Evolutionary conservation across 1,140 invertebrate species (phyloP), one percentile per base, ranked within the genome.

Genomic region (Panagrolaimus sp.): DNA sequence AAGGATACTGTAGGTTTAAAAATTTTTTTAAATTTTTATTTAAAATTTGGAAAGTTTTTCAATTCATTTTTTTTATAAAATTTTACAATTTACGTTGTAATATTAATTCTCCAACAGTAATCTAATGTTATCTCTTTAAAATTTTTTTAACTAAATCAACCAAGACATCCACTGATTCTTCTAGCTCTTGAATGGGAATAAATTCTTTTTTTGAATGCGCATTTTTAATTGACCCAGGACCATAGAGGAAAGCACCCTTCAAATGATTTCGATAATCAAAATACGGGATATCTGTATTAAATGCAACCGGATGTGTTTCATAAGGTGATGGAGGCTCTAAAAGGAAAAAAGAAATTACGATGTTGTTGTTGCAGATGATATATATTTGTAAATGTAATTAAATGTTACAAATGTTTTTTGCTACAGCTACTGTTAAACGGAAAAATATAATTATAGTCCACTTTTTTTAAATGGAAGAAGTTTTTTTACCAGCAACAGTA

Each of bases 271-370:
- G 57, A 7, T 57, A 57, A 9, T 66, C 53, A 57, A 72, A 78
- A 44, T 73, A 78, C 11, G 76, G 74, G 13, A 78, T 67, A 38
- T 78, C 76, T 7, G 76, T 79, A 47, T 79, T 78, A 66, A 78
- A 78, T 3, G 77, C 72, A 11, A 74, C 74, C 31, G 71, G 64
- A 25, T 73, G 47, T 9, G 27, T 31, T 42, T 66, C 67, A 31
- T 73, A 74, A 38, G 63, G 72, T 48, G 31, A 61, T 25, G 73
- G 77, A n/a, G 76, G 77, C 31, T 66, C 75, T 74, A 31, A 9
- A 70, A 61, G n/a, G n/a, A 57, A 57, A 11, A 20, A n/a, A 13
- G 27, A 57, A 27, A 2, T 57, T 11, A 57, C 51, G 5, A 20
- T n/a, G n/a, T n/a, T n/a, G n/a, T n/a, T n/a, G n/a, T n/a, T n/a